Conservation (phyloP, 23 tunicate species). For the Phallusia fumigata region DNA sequence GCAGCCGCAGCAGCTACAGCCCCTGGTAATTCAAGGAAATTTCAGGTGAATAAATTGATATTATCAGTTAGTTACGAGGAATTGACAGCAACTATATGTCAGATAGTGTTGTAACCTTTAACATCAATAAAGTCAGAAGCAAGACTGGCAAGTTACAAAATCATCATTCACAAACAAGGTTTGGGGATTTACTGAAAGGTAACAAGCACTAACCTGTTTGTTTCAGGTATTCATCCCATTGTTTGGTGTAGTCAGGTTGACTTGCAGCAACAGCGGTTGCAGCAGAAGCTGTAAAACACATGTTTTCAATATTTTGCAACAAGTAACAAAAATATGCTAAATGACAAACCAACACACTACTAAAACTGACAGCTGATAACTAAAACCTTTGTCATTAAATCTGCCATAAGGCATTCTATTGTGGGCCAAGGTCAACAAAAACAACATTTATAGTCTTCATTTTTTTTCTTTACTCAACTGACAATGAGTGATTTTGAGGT, state of each 20-base stretch:
- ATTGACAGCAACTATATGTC: not conserved
- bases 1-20: conserved; percentile 39
- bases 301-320: not conserved
- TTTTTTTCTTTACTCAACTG: no score
- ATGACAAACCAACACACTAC: not conserved
- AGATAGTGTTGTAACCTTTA: conserved; percentile 32
- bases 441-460: no score
- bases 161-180: conserved; percentile 33
- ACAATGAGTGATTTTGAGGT: no score
- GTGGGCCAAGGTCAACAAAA: no score
- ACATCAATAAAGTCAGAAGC: conserved; percentile 66
- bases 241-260: conserved; percentile 96
- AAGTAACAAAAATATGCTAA: conserved; percentile 5
- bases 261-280: conserved; percentile 53
- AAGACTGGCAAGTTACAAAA: conserved; percentile 62
- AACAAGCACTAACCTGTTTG: conserved; percentile 43
- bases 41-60: not conserved
- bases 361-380: no score
- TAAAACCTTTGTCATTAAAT: no score
- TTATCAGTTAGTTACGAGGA: not conserved
- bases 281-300: conserved; percentile 27
- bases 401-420: no score
- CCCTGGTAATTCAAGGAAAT: not conserved
- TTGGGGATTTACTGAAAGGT: not conserved
- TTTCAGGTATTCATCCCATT: conserved; percentile 98